phyloP scores from a whole-genome alignment of 2,888 invertebrate genomes.

The Spilosoma lubricipeda region DNA sequence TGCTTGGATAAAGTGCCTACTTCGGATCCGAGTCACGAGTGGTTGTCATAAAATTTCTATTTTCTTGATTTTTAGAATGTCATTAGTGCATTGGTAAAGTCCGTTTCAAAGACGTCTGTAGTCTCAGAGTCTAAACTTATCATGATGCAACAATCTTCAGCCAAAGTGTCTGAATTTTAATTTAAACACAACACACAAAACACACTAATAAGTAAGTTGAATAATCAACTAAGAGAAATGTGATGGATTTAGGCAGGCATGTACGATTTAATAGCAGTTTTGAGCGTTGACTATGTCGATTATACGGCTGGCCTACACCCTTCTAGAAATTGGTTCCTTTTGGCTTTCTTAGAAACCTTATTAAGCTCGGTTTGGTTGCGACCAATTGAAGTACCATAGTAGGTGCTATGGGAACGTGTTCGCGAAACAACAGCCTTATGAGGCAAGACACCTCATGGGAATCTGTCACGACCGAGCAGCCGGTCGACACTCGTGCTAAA shows the following conservation, averaged over 20 bases:
- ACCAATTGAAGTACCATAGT: slow-evolving; percentile 24
- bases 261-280: neutral
- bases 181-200: too few relatives aligned
- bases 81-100: neutral
- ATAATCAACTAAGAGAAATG: neutral
- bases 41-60: neutral
- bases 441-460: slow-evolving; percentile 57
- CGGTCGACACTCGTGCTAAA: slow-evolving; percentile 48
- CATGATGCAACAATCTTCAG: too few relatives aligned
- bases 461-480: slow-evolving; percentile 59
- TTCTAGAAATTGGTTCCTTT: neutral
- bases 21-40: neutral
- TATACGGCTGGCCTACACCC: neutral
- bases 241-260: neutral
- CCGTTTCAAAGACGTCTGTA: neutral
- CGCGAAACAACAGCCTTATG: slow-evolving; percentile 46
- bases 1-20: neutral
- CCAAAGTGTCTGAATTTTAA: too few relatives aligned
- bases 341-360: neutral
- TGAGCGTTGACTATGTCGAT: neutral
- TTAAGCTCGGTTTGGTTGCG: neutral
- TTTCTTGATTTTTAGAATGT: neutral
- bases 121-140: neutral
- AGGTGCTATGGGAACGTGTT: slow-evolving; percentile 41
- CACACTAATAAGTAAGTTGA: neutral